Conservation (phyloP, 30 jellyfish, hydroid and myxozoan species). For the Aurelia aurita region DNA sequence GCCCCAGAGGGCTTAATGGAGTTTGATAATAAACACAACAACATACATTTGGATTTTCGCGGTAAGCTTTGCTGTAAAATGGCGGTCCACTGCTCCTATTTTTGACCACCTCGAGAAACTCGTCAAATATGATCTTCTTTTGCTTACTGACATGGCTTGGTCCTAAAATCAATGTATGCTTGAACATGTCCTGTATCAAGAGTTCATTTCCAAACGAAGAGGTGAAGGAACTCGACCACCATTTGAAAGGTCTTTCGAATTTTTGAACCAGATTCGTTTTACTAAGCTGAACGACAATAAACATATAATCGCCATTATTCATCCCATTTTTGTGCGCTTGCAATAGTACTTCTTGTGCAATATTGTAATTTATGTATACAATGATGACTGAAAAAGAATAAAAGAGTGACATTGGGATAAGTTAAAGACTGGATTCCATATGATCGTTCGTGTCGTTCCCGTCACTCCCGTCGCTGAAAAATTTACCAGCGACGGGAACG, state of each 20-base stretch:
- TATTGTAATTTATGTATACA: conserved; percentile 15
- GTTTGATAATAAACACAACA: no score
- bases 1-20: no score
- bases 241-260: conserved; percentile 21
- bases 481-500: no score
- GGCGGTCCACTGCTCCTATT: no score
- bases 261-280: conserved; percentile 1
- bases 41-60: no score
- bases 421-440: no score
- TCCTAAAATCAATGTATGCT: conserved; percentile 34
- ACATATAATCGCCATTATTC: conserved; percentile 60
- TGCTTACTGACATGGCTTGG: background rate
- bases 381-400: conserved; percentile 54
- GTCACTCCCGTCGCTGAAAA: no score
- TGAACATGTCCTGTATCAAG: conserved; percentile 10
- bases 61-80: no score
- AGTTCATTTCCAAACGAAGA: background rate
- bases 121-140: no score
- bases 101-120: no score
- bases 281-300: conserved; percentile 44
- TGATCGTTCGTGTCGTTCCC: no score
- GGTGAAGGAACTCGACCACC: conserved; percentile 29
- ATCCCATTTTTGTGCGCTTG: conserved; percentile 44
- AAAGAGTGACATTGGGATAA: no score
- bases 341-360: conserved; percentile 69